Evolutionary conservation across 2,797 vertebrate species (phyloP).

Genomic region (Sylvilagus floridanus): DNA sequence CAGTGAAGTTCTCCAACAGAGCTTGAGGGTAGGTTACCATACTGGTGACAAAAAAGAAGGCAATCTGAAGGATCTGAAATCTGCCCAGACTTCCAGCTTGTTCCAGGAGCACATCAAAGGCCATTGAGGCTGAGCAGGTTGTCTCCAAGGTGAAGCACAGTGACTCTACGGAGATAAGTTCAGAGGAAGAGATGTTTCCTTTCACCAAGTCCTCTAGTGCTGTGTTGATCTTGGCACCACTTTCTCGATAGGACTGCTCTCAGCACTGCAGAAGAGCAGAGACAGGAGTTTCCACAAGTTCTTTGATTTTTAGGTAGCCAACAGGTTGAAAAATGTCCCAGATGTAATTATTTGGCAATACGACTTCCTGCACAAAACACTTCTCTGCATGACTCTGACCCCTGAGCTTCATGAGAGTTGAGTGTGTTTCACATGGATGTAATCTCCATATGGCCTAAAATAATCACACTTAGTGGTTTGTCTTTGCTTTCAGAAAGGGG

Average conservation of each 20-base stretch:
- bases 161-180: neutral
- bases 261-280: too few species aligned
- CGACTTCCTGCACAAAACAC: neutral
- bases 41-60: neutral
- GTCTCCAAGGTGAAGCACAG: neutral
- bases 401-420: neutral
- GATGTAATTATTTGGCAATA: neutral
- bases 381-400: neutral
- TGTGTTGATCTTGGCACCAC: too few species aligned
- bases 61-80: constrained; percentile 89
- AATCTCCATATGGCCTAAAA: neutral
- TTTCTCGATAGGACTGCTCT: too few species aligned
- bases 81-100: constrained; percentile 88
- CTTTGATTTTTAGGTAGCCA: constrained; percentile 36
- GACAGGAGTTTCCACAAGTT: neutral
- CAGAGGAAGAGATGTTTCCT: neutral
- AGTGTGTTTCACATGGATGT: too few species aligned
- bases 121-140: constrained; percentile 82
- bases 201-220: too few species aligned
- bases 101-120: constrained; percentile 90
- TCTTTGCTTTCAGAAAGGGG: neutral
- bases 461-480: neutral
- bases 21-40: neutral
- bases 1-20: neutral
- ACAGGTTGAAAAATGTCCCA: neutral